Conservation (phyloP, 2,113 vertebrate genomes). For the Gambusia affinis region DNA sequence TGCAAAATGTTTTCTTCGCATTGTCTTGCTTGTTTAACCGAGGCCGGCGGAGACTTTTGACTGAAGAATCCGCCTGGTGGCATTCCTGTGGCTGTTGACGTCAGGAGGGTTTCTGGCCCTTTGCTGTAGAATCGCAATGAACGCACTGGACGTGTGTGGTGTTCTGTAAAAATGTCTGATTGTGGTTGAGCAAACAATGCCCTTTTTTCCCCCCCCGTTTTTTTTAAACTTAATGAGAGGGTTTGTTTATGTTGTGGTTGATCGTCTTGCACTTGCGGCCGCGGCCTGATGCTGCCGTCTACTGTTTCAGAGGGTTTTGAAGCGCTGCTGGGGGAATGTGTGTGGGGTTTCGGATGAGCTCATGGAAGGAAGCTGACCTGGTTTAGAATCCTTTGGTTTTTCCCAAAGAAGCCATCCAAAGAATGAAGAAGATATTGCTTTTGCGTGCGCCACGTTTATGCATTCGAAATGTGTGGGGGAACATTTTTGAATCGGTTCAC, state of each 20-base stretch:
- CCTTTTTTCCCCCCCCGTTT: neutral
- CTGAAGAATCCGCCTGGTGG: conserved; percentile 73
- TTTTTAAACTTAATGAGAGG: conserved; percentile 13
- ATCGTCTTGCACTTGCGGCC: conserved; percentile 60
- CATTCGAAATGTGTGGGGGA: neutral
- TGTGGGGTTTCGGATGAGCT: conserved; percentile 58
- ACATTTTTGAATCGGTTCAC: neutral
- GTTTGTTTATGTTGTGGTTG: conserved; percentile 55
- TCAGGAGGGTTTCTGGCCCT: conserved; percentile 64
- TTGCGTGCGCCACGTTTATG: neutral
- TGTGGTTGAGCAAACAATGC: conserved; percentile 72
- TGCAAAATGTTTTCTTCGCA: conserved; percentile 58
- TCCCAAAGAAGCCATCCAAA: conserved; percentile 14
- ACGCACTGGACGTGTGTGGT: conserved; percentile 61
- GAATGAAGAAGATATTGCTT: neutral
- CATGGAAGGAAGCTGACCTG: conserved; percentile 57
- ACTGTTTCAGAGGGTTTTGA: conserved; percentile 44
- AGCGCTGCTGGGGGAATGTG: conserved; percentile 48
- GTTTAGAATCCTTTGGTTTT: conserved; percentile 20
- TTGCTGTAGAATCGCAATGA: conserved; percentile 68
- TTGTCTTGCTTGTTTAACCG: conserved; percentile 69
- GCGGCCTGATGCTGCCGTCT: conserved; percentile 50
- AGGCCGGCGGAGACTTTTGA: conserved; percentile 48
- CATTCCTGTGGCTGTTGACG: conserved; percentile 73
- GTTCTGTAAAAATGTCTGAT: conserved; percentile 61